phyloP scores from a whole-genome alignment of 1,140 invertebrate species.

The Branchinecta lindahli region DNA sequence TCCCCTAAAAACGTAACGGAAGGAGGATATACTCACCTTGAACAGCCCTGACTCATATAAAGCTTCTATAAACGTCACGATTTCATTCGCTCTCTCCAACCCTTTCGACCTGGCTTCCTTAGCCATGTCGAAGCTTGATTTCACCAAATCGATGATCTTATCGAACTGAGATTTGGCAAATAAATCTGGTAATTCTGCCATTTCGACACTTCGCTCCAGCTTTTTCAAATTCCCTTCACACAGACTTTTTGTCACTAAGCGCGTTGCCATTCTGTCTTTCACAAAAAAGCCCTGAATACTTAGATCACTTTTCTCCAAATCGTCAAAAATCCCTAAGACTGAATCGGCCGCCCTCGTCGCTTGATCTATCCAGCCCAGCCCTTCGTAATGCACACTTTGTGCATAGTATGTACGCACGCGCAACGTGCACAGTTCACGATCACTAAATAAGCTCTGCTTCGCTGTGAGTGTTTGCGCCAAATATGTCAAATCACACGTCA shows the following conservation, averaged over 20 bases:
- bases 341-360: not conserved
- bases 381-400: not conserved
- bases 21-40: not conserved
- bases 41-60: not conserved
- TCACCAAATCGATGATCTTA: not conserved
- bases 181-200: not conserved
- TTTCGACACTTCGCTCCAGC: not conserved
- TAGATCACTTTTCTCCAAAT: not conserved
- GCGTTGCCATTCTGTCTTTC: not conserved
- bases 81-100: not conserved
- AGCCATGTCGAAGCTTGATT: not conserved
- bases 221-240: not conserved
- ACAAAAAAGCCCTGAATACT: not conserved
- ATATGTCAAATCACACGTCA: not conserved
- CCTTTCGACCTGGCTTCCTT: not conserved
- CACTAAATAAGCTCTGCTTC: not conserved
- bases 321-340: not conserved
- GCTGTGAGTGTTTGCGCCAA: not conserved
- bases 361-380: not conserved
- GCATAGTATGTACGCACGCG: not conserved
- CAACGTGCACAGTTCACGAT: not conserved
- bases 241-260: not conserved
- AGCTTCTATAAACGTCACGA: not conserved
- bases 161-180: not conserved
- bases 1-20: no score